A percentile compares a stretch with the other conserved stretches of the same genome.
Conservation (phyloP, 2,888 invertebrate species). For the Boloria euphrosyne region DNA sequence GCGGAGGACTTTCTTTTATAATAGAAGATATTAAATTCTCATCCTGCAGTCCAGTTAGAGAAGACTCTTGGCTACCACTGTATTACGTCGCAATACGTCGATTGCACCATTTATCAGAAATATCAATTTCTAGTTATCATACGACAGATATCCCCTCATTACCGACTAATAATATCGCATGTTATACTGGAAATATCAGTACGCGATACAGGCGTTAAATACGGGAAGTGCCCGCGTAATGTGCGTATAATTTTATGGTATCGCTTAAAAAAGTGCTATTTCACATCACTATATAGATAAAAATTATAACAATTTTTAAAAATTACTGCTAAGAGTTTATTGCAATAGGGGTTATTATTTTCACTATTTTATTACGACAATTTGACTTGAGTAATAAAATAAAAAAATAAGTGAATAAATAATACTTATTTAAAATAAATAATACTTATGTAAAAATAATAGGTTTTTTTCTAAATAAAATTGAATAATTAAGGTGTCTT, state of each 20-base stretch:
- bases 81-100: too few species aligned
- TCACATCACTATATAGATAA: constrained; percentile 12
- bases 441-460: too few species aligned
- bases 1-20: too few species aligned
- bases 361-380: neutral
- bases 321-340: neutral
- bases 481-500: too few species aligned
- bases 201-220: constrained; percentile 32
- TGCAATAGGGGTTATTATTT: neutral
- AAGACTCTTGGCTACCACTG: too few species aligned
- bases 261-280: constrained; percentile 18
- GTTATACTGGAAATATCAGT: constrained; percentile 45
- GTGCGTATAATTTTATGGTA: constrained; percentile 25
- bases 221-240: constrained; percentile 38
- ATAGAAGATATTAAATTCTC: too few species aligned
- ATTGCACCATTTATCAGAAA: too few species aligned
- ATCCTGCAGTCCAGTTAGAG: too few species aligned
- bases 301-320: neutral
- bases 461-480: too few species aligned
- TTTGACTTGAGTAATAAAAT: too few species aligned
- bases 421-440: too few species aligned
- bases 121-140: constrained; percentile 69
- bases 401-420: too few species aligned
- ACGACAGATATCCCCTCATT: constrained; percentile 74
- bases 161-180: constrained; percentile 66